phyloP scores from a whole-genome alignment of 2,888 invertebrate species.

The Taphrorychus bicolor region DNA sequence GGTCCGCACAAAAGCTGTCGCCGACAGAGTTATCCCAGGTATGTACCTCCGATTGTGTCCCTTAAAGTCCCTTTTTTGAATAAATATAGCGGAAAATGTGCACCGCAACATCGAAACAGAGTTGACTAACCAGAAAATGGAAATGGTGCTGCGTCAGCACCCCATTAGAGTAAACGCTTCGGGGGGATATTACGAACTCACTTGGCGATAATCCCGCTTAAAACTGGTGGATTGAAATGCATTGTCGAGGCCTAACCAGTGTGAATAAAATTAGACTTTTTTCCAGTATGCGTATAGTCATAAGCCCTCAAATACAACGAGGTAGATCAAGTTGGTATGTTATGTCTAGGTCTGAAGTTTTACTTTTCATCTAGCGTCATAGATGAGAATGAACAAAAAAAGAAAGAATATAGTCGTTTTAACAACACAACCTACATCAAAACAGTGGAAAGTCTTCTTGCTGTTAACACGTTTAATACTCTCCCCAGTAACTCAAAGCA shows the following conservation, averaged over 20 bases:
- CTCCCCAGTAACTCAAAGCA: no score
- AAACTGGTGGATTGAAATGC: neutral
- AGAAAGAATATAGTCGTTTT: no score
- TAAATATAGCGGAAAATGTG: conserved; percentile 32
- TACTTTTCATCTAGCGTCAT: no score
- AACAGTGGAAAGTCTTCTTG: no score
- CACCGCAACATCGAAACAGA: conserved; percentile 18
- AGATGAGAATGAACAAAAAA: no score
- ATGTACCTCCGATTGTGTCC: conserved; percentile 12
- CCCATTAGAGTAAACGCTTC: conserved; percentile 1
- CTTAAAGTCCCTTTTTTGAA: conserved; percentile 18
- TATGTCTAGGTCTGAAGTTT: no score
- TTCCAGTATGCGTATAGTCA: no score
- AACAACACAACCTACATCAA: no score
- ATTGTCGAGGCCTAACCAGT: neutral
- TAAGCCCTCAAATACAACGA: no score
- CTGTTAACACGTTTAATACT: no score
- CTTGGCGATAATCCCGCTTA: neutral
- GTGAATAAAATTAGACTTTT: no score
- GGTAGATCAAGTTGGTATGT: no score
- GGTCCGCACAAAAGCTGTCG: conserved; percentile 8
- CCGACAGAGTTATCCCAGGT: conserved; percentile 19
- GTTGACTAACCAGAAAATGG: conserved; percentile 23
- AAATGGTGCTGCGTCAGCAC: conserved; percentile 13
- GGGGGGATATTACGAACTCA: conserved; percentile 7